Evolutionary conservation across 2,113 vertebrate genomes (phyloP), one percentile per base, ranked within the genome.

Genomic region (Solea solea): DNA sequence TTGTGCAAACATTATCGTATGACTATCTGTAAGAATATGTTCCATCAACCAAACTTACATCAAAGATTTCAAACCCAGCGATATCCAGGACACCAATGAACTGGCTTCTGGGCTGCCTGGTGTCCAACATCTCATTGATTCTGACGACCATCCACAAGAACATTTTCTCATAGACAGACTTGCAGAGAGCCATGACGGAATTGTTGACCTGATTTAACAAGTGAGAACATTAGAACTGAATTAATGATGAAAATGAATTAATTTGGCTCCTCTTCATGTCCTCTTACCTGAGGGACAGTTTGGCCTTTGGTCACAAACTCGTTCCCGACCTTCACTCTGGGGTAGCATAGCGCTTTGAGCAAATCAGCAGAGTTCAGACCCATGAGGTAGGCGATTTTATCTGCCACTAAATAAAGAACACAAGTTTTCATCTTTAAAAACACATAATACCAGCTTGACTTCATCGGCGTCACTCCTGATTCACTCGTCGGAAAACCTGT

Each of bases 141-240:
- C 92, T 88, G 78, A 91, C 54, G 7, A 93, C 92, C 92, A 93
- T 93, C 92, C 92, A 93, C 80, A 93, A 83, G 84, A 94, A 94
- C 93, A 94, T 94, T 74, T 94, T 94, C 87, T 94, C 94, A 85
- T 94, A 94, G 55, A 94, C 71, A 1, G 94, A 90, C 79, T 94
- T 94, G 75, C 72, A 88, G 66, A 94, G 89, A 64, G 94, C 93
- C 42, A 56, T 87, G 21, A 88, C 84, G 0, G 40, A 8, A n/a
- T 93, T 94, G 80, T 92, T 83, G 28, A 94, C 93, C 93, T 89
- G 65, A 52, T 60, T 49, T 68, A 28, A 60, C 5, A 78, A 41
- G 68, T 16, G 9, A 27, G 13, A 73, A 41, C 49, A 41, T 13
- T 34, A 34, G 5, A 34, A 63, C 45, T 7, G 66, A 50, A 1